Evolutionary conservation across 2,797 vertebrate genomes (phyloP).

Genomic region (Sardinella longiceps): DNA sequence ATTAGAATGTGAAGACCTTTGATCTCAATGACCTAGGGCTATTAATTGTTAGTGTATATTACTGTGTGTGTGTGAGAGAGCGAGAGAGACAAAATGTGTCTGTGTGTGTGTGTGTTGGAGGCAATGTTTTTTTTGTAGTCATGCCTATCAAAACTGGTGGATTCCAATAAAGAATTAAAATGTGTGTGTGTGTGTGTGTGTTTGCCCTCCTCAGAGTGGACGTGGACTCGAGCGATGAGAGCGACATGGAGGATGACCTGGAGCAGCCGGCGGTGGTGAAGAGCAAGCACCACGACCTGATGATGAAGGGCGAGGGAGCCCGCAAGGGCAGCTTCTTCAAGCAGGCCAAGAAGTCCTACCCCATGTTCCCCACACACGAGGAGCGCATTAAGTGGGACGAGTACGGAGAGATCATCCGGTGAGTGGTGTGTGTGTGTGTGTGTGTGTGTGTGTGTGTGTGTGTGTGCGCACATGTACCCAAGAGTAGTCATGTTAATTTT

Average conservation of each 20-base stretch:
- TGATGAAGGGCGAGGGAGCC: slow-evolving; percentile 97
- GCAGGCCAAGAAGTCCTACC: slow-evolving; percentile 97
- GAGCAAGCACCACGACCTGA: slow-evolving; percentile 93
- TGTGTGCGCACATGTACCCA: neutral
- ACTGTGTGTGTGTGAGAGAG: no score
- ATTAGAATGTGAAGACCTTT: neutral
- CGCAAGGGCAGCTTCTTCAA: slow-evolving; percentile 99
- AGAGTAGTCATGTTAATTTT: no score
- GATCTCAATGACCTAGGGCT: neutral
- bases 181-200: neutral
- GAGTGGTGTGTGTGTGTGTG: slow-evolving; percentile 30
- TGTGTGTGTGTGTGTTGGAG: neutral
- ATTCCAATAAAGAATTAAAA: no score
- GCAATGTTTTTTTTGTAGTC: no score
- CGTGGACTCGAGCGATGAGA: slow-evolving; percentile 97
- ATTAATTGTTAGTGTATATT: no score
- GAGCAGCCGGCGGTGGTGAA: slow-evolving; percentile 89
- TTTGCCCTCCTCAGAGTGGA: slow-evolving; percentile 78
- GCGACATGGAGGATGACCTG: slow-evolving; percentile 92
- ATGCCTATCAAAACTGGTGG: no score
- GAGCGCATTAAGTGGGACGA: slow-evolving; percentile 99
- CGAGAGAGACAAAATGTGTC: no score
- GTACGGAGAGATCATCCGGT: slow-evolving; percentile 99
- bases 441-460: neutral
- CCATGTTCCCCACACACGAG: slow-evolving; percentile 97